Percentiles rank a stretch among this genome's conserved stretches.
Evolutionary conservation across 2,797 vertebrate genomes (phyloP).

Genomic region (Spinus olivaceus): DNA sequence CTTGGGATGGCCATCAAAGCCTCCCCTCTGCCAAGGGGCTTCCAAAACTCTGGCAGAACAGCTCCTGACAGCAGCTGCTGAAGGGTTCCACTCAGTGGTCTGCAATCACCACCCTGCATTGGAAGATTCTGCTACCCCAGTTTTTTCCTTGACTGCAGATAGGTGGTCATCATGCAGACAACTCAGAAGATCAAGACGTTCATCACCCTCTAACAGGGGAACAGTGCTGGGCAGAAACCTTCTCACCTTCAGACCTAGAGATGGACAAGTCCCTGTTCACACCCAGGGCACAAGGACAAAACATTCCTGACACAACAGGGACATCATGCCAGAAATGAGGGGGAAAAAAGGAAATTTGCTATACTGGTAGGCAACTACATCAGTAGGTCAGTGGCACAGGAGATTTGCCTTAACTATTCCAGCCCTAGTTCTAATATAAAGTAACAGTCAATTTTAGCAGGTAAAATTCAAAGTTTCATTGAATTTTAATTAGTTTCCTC

Average conservation of each 20-base stretch:
- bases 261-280: fast-evolving
- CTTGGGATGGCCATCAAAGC: neutral
- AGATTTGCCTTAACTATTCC: neutral
- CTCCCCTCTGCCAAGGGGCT: neutral
- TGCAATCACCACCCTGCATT: fast-evolving
- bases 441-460: neutral
- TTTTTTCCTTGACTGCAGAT: neutral
- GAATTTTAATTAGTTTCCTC: neutral
- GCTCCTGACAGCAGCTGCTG: neutral
- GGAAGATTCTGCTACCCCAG: neutral
- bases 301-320: fast-evolving
- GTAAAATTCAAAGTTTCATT: neutral
- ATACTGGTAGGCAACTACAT: neutral
- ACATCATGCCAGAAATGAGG: neutral
- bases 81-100: neutral
- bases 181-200: neutral
- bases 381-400: neutral
- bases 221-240: neutral
- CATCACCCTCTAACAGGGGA: neutral
- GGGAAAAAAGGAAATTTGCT: fast-evolving
- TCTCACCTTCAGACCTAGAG: neutral
- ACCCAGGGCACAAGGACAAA: neutral
- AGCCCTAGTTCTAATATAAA: neutral
- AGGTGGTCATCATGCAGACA: neutral
- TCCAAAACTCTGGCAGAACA: neutral